Percentiles rank a stretch among this genome's conserved stretches.
These are phyloP conservation scores for Coregonus ussuriensis DNA, from an alignment of 2,797 vertebrate species.

Conservation along the genomic window DNA sequence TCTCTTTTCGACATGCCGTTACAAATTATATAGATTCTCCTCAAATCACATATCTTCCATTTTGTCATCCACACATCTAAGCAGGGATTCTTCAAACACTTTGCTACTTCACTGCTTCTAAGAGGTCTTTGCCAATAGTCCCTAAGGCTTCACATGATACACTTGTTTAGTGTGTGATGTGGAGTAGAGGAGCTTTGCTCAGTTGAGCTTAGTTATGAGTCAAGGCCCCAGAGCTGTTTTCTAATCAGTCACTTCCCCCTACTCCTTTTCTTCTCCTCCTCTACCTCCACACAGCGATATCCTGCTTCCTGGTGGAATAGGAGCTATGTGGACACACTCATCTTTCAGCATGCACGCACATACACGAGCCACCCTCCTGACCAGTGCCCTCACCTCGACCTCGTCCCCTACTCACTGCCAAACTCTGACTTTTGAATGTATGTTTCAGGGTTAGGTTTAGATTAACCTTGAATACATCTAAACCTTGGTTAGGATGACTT, in stretches of 20 bases:
- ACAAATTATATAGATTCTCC: constrained; percentile 32
- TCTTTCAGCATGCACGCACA: constrained; percentile 37
- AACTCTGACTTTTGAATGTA: not conserved
- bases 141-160: constrained; percentile 39
- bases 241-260: constrained; percentile 56
- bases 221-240: constrained; percentile 60
- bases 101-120: constrained; percentile 24
- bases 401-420: not conserved
- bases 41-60: constrained; percentile 1
- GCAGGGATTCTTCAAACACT: not conserved
- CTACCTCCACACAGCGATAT: constrained; percentile 60
- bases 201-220: constrained; percentile 47
- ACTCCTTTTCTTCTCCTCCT: constrained; percentile 22
- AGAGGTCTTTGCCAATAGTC: constrained; percentile 40
- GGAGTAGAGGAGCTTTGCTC: constrained; percentile 53
- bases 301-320: constrained; percentile 41
- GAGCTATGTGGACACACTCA: constrained; percentile 46
- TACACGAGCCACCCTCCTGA: constrained; percentile 29
- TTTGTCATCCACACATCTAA: constrained; percentile 23
- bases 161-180: constrained; percentile 66
- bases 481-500: no score
- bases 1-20: constrained; percentile 36
- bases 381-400: constrained; percentile 44
- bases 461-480: not conserved
- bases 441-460: not conserved